Evolutionary conservation across 1,140 invertebrate species (phyloP), one percentile per base, ranked within the genome.

Genomic region (Eurosta solidaginis): DNA sequence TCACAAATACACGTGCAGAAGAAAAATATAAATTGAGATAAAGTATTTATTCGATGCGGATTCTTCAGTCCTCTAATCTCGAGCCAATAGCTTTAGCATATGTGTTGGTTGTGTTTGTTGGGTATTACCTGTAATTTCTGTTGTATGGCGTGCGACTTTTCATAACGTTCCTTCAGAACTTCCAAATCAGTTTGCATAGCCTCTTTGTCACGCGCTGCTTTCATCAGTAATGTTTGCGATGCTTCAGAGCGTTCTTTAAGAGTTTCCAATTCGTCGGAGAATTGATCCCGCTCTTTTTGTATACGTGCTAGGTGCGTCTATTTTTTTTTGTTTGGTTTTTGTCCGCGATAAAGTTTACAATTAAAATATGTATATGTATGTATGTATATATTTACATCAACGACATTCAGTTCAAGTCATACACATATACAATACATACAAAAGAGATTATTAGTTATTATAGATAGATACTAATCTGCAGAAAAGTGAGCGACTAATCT

Each of bases 251-350:
- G 90, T 87, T 97, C 95, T 81, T 94, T 93, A 80, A 95, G 88
- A 84, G 93, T 93, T 76, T 95, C 93, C 79, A 92, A 91, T 81
- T 97, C 96, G 77, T 94, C 92, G 79, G 94, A 92, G 80, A 94
- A 93, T 76, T 90, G 88, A 83, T 97, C 96, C 80, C 94, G 91
- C 87, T 97, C 96, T 86, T 97, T 97, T 87, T 97, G 95, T 75
- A 96, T 89, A 81, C 95, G 91, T 59, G 92, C 91, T 85, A 96
- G 89, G 81, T 93, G 89, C 74, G 89, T 89, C 92, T 94, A 81
- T 59, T 12, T 22, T 33, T 76, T 40, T 68, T 68, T 40, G 14
- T 63, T 63, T 77, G 4, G 20, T 14, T n/a, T n/a, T n/a, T n/a
- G n/a, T n/a, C n/a, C n/a, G n/a, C n/a, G n/a, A n/a, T n/a, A n/a